Conservation (phyloP, 2,888 invertebrate species). For the Cinara cedri region DNA sequence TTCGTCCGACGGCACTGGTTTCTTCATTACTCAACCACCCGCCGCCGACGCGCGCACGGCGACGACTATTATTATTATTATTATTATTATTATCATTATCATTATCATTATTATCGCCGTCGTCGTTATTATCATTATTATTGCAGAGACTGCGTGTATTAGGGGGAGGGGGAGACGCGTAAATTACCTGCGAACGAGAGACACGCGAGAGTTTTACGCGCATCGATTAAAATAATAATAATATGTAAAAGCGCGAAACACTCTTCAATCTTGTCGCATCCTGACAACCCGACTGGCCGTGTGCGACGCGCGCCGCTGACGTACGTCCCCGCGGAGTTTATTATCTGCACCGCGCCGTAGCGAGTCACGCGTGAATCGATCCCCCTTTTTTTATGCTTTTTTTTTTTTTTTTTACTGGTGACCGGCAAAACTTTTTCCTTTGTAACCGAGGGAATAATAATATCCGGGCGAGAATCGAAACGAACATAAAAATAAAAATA, state of each 20-base stretch:
- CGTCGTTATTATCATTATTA: no score
- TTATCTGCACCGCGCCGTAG: no score
- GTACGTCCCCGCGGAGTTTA: no score
- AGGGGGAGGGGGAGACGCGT: background rate
- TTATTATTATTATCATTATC: no score
- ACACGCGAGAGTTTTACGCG: background rate
- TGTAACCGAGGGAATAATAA: background rate
- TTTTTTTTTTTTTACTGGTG: no score
- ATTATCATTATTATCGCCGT: no score
- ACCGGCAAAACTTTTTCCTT: background rate
- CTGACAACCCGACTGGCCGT: background rate
- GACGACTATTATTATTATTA: no score
- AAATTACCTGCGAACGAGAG: constrained; percentile 28
- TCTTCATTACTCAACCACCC: constrained; percentile 28
- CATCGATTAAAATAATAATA: constrained; percentile 4
- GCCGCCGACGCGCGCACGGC: background rate
- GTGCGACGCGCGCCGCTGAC: background rate
- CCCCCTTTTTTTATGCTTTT: no score
- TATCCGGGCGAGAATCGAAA: no score
- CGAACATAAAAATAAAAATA: no score
- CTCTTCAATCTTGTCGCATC: background rate
- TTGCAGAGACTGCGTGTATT: no score
- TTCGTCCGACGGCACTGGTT: constrained; percentile 10
- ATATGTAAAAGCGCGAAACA: background rate
- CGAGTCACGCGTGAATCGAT: no score